Evolutionary conservation across 2,113 vertebrate genomes (phyloP).

Genomic region (Tragelaphus buxtoni): DNA sequence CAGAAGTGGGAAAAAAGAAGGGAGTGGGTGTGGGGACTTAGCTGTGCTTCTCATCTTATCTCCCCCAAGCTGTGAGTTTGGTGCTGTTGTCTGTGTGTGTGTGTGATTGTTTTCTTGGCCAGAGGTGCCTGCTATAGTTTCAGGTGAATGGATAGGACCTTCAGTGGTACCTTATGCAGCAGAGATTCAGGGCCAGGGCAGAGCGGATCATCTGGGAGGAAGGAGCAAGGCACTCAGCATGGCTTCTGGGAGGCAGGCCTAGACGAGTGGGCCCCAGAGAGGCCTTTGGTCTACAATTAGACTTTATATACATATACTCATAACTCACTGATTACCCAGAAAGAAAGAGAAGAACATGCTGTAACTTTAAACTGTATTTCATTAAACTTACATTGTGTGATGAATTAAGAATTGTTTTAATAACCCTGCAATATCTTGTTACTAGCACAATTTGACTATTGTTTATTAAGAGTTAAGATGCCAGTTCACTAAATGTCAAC

Average conservation of each 20-base stretch:
- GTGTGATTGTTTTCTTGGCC: neutral
- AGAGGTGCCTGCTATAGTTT: neutral
- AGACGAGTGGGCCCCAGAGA: rapidly evolving
- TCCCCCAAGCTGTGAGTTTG: neutral
- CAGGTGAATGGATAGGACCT: neutral
- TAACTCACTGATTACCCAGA: neutral
- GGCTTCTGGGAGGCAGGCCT: neutral
- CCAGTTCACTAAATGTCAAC: neutral
- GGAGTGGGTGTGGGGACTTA: neutral
- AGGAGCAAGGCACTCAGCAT: neutral
- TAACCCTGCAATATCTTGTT: neutral
- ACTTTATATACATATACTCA: neutral
- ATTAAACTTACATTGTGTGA: neutral
- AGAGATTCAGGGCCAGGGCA: neutral
- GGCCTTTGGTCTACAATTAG: neutral
- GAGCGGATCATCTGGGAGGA: neutral
- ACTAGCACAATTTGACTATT: neutral
- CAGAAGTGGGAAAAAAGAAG: too few species aligned
- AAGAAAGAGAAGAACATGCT: neutral
- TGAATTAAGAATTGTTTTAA: neutral
- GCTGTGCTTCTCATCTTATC: too few species aligned
- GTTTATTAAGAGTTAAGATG: neutral
- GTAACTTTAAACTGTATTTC: neutral
- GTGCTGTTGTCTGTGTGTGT: neutral
- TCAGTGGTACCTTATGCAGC: neutral